These are phyloP conservation scores for Phylloscopus trochilus DNA, from an alignment of 2,113 vertebrate genomes.

Conservation along the genomic window DNA sequence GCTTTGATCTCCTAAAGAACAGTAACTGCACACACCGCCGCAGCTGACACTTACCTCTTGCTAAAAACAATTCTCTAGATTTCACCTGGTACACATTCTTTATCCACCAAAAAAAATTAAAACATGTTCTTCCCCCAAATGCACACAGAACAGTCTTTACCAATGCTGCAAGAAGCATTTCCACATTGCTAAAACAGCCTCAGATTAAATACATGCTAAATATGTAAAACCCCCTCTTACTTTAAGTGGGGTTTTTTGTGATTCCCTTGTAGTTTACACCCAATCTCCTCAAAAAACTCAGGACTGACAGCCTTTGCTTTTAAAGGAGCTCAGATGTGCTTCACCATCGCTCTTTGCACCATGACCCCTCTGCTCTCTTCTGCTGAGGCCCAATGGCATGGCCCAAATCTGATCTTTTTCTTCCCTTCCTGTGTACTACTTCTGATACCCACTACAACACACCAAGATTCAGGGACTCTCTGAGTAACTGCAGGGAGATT, in stretches of 20 bases:
- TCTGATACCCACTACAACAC: background rate
- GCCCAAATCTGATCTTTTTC: background rate
- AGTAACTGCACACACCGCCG: background rate
- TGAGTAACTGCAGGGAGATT: background rate
- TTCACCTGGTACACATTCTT: background rate
- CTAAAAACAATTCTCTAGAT: background rate
- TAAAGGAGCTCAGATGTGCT: background rate
- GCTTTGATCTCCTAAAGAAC: background rate
- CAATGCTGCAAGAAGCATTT: background rate
- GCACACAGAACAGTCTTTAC: background rate
- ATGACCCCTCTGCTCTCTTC: background rate
- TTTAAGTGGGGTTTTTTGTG: fast-evolving
- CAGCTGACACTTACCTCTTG: background rate
- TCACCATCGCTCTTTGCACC: background rate
- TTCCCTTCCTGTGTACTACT: no score
- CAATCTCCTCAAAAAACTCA: background rate
- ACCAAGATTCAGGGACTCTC: background rate
- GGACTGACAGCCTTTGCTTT: background rate
- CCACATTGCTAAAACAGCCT: background rate
- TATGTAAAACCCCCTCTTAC: background rate
- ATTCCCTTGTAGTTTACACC: background rate
- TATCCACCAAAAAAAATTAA: background rate
- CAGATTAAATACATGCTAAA: background rate
- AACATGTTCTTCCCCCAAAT: background rate
- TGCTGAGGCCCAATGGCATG: background rate